Evolutionary conservation across 2,113 vertebrate species (phyloP), one percentile per base, ranked within the genome.

Genomic region (Poeciliopsis retropinna): DNA sequence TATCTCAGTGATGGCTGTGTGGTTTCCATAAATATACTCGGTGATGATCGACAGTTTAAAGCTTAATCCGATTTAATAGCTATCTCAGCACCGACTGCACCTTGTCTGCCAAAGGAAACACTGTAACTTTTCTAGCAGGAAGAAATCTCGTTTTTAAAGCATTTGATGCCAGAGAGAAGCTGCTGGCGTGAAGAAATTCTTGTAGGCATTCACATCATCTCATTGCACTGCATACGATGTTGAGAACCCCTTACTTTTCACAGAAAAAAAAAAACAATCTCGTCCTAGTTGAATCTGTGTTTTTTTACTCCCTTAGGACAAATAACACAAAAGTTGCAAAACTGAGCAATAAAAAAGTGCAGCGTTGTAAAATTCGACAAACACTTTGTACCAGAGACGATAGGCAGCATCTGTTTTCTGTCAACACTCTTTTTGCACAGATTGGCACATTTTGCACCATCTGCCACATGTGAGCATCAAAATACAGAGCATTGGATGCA

Each of bases 361-460:
- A 70, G 62, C 2, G 66, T n/a, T 62, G 71, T 51, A 63, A 61
- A 81, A 84, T 62, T 73, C 82, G 64, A 72, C 70, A 79, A 81
- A 79, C 51, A 78, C 27, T 66, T 75, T 82, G 64, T 67, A 63
- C 64, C 64, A 67, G n/a, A 47, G 32, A 73, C 76, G 77, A 66
- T 14, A 76, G 80, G 70, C 78, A 32, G 67, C 22, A 1, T 71
- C 64, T 32, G 69, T 76, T 78, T 75, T 75, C 70, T 47, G 80
- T 89, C 85, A 81, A 74, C 82, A 78, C 64, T 79, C 15, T 88
- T 76, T 83, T 85, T 80, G 65, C 72, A 64, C 29, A 62, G 60
- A 72, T 72, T 79, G 75, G 78, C 64, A 78, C 15, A 86, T 85
- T 73, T 69, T 60, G 67, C 30, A 57, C 69, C 77, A 76, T 83